Percentiles rank a stretch among this genome's conserved stretches.
phyloP scores from a whole-genome alignment of 2,888 invertebrate genomes.

The Agrotis segetum region DNA sequence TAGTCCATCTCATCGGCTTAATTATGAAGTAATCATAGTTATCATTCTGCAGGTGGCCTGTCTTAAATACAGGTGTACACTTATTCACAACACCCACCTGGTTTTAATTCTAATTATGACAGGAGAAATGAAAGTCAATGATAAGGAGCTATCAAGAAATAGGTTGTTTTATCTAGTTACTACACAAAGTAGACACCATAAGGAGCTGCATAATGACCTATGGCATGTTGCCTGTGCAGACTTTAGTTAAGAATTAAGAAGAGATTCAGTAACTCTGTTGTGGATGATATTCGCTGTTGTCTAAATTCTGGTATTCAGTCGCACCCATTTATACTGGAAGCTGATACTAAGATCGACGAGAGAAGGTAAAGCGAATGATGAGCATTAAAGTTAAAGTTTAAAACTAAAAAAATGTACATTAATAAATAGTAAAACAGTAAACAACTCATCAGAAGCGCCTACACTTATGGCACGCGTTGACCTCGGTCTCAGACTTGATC shows the following conservation, averaged over 20 bases:
- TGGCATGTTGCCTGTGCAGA: neutral
- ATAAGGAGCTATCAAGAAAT: neutral
- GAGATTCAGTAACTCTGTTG: too few relatives aligned
- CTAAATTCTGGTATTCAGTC: too few relatives aligned
- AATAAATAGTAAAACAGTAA: conserved; percentile 19
- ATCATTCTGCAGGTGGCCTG: conserved; percentile 7
- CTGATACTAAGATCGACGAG: neutral
- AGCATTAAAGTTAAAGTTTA: neutral
- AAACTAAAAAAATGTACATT: neutral
- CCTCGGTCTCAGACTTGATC: conserved; percentile 5
- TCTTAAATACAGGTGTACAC: conserved; percentile 12
- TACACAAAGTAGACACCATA: too few relatives aligned
- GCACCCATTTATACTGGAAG: too few relatives aligned
- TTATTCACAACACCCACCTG: conserved; percentile 4
- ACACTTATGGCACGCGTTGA: conserved; percentile 15
- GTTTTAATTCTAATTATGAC: neutral
- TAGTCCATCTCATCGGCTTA: neutral
- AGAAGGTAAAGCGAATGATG: neutral
- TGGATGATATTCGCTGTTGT: too few relatives aligned
- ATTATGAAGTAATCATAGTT: neutral
- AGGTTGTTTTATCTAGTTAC: neutral
- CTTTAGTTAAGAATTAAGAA: neutral
- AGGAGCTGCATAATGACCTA: neutral
- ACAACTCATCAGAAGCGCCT: conserved; percentile 12
- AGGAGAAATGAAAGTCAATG: conserved; percentile 4